phyloP scores from a whole-genome alignment of 2,797 vertebrate species.

The Clamator glandarius region DNA sequence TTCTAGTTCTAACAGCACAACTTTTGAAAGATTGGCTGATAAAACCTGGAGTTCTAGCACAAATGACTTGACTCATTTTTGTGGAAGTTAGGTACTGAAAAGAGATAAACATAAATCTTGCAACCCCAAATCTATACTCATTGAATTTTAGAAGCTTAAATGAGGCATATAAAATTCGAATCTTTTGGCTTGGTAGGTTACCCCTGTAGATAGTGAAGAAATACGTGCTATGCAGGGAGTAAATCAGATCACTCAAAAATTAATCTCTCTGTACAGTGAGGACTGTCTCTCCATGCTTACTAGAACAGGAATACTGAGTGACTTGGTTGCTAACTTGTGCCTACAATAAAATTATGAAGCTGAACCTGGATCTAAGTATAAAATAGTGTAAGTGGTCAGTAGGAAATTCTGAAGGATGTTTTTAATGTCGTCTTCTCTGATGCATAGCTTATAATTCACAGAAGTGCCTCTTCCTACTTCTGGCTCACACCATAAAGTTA shows the following conservation, averaged over 20 bases:
- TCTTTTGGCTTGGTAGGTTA: background rate
- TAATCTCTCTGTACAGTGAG: background rate
- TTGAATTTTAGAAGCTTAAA: slow-evolving; percentile 1
- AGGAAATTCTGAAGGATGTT: background rate
- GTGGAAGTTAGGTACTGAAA: background rate
- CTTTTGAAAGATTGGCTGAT: background rate
- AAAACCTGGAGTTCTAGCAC: background rate
- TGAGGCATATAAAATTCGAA: background rate
- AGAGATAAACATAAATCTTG: slow-evolving; percentile 18
- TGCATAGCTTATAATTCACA: background rate
- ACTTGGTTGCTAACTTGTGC: background rate
- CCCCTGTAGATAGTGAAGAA: background rate
- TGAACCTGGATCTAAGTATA: background rate
- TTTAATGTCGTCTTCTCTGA: background rate
- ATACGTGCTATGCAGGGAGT: background rate
- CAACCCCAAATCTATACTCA: background rate
- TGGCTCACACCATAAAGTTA: background rate
- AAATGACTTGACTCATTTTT: background rate
- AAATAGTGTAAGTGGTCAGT: background rate
- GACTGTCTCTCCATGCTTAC: background rate
- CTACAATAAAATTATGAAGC: background rate
- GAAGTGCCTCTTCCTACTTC: background rate
- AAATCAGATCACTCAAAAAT: background rate
- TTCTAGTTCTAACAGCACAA: background rate
- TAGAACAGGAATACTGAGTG: background rate